phyloP scores from a whole-genome alignment of 2,797 vertebrate species.

The Botia kubotai region DNA sequence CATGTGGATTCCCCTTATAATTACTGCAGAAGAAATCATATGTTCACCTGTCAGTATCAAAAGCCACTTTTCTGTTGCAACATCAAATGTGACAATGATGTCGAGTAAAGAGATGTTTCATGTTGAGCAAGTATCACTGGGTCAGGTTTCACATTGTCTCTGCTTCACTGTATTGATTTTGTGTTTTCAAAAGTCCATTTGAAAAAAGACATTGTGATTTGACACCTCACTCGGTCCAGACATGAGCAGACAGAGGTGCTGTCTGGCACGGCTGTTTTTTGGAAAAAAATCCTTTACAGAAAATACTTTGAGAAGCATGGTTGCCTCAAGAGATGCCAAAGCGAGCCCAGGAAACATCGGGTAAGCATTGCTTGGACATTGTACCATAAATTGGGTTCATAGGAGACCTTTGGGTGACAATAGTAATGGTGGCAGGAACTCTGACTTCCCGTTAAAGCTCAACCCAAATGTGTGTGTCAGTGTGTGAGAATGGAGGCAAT shows the following conservation, averaged over 20 bases:
- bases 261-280: conserved; percentile 29
- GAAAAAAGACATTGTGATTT: conserved; percentile 73
- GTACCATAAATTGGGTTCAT: conserved; percentile 69
- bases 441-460: conserved; percentile 68
- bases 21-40: neutral
- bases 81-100: neutral
- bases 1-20: neutral
- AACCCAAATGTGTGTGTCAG: conserved; percentile 50
- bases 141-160: conserved; percentile 70
- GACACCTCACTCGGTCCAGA: conserved; percentile 70
- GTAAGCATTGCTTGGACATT: conserved; percentile 15
- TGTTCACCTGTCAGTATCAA: neutral
- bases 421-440: conserved; percentile 76
- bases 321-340: conserved; percentile 55
- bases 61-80: neutral
- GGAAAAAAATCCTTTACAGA: neutral
- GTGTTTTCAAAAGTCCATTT: conserved; percentile 78
- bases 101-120: conserved; percentile 42
- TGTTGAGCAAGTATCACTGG: conserved; percentile 71
- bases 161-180: conserved; percentile 75
- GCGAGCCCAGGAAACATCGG: conserved; percentile 69
- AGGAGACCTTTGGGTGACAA: conserved; percentile 65
- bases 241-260: conserved; percentile 54
- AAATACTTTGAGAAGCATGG: conserved; percentile 56
- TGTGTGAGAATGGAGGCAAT: neutral